Percentiles rank a stretch among this genome's conserved stretches.
Evolutionary conservation across 2,888 invertebrate species (phyloP).

Genomic region (Drosophila neoperkinsi): DNA sequence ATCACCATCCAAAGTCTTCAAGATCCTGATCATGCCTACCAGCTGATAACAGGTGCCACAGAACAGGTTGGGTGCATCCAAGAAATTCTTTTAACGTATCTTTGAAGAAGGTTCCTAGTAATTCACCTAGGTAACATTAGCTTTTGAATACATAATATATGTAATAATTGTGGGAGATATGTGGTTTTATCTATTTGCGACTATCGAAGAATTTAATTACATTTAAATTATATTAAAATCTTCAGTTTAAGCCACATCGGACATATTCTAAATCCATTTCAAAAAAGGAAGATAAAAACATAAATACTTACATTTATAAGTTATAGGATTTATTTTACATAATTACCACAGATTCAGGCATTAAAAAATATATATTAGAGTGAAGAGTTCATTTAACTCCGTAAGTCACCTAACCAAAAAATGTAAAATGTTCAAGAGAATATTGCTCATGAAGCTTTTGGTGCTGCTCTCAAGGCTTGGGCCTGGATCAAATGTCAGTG

Average conservation of each 20-base stretch:
- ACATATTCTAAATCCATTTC: not conserved
- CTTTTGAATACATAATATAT: not conserved
- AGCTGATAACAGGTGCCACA: not conserved
- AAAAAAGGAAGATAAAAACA: not conserved
- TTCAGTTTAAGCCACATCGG: not conserved
- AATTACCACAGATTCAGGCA: not conserved
- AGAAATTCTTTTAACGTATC: not conserved
- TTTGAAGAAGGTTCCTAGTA: no score
- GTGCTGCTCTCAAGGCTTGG: constrained; percentile 22
- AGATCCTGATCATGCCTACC: not conserved
- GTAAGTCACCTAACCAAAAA: not conserved
- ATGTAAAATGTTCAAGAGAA: constrained; percentile 28
- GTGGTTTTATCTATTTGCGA: not conserved
- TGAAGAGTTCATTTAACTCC: constrained; percentile 1
- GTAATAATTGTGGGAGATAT: not conserved
- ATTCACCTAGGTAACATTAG: not conserved
- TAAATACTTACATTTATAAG: not conserved
- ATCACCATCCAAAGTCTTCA: not conserved
- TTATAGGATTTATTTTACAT: not conserved
- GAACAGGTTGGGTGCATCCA: not conserved
- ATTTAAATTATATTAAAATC: not conserved
- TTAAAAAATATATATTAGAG: not conserved
- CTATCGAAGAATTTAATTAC: not conserved
- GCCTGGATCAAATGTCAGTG: constrained; percentile 65
- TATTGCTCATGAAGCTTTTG: not conserved